Percentiles rank a stretch among this genome's conserved stretches.
These are phyloP conservation scores for Apamea epomidion DNA, from an alignment of 2,888 invertebrate genomes.

Conservation along the genomic window DNA sequence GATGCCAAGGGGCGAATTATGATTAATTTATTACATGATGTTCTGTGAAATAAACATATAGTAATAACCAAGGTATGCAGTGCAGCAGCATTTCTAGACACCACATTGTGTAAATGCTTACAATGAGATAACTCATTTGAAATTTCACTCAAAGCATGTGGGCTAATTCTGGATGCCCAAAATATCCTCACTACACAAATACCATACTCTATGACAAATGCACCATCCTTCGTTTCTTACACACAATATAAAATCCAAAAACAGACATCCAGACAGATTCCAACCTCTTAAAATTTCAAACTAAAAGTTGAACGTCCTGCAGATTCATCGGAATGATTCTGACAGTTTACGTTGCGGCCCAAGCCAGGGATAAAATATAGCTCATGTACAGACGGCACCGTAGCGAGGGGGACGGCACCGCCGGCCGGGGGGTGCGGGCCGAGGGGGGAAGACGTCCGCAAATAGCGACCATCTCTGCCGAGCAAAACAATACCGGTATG, in stretches of 20 bases:
- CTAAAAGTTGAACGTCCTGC: slow-evolving; percentile 88
- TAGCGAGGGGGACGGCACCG: slow-evolving; percentile 73
- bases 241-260: slow-evolving; percentile 48
- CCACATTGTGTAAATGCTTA: slow-evolving; percentile 7
- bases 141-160: not conserved
- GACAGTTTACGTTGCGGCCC: slow-evolving; percentile 88
- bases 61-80: slow-evolving; percentile 21
- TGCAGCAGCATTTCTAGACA: slow-evolving; percentile 26
- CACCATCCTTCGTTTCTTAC: slow-evolving; percentile 11
- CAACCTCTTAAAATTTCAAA: slow-evolving; percentile 76
- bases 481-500: slow-evolving; percentile 89
- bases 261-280: slow-evolving; percentile 62
- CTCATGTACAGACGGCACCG: slow-evolving; percentile 88
- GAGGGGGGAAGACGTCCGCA: slow-evolving; percentile 82
- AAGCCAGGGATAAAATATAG: slow-evolving; percentile 89
- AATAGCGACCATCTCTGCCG: slow-evolving; percentile 87
- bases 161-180: not conserved
- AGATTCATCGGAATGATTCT: slow-evolving; percentile 84
- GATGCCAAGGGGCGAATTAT: slow-evolving; percentile 44
- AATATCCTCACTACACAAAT: slow-evolving; percentile 11
- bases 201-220: slow-evolving; percentile 14
- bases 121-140: slow-evolving; percentile 2
- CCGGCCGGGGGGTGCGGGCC: slow-evolving; percentile 61
- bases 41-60: slow-evolving; percentile 39
- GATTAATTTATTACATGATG: slow-evolving; percentile 48